Conservation (phyloP, 1,140 invertebrate species). For the Calycopis cecrops region DNA sequence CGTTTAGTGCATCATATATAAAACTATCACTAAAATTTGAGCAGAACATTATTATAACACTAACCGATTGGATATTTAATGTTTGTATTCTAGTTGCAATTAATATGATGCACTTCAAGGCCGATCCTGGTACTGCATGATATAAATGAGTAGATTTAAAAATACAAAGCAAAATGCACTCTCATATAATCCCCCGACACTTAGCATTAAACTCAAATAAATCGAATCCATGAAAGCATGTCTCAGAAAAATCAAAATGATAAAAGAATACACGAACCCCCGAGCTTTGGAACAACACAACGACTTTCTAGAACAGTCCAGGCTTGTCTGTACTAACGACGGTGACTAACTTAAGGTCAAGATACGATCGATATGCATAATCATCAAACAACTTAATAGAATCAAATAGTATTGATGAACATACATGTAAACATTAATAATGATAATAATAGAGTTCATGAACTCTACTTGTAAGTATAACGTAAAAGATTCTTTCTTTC, state of each 20-base stretch:
- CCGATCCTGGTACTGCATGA: slow-evolving; percentile 64
- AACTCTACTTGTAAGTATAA: too few relatives aligned
- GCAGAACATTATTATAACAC: slow-evolving; percentile 20
- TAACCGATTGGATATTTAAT: slow-evolving; percentile 1
- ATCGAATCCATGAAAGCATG: slow-evolving; percentile 70
- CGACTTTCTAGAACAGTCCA: slow-evolving; percentile 64
- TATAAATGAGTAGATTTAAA: slow-evolving; percentile 60
- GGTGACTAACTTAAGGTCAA: slow-evolving; percentile 60
- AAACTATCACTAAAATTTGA: slow-evolving; percentile 35
- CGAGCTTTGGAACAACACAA: slow-evolving; percentile 53
- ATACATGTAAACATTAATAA: too few relatives aligned
- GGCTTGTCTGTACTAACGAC: slow-evolving; percentile 64
- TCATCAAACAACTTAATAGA: slow-evolving; percentile 50
- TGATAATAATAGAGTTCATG: too few relatives aligned
- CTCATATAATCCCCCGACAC: slow-evolving; percentile 59
- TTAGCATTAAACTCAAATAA: slow-evolving; percentile 47
- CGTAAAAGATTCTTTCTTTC: too few relatives aligned
- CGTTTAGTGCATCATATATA: slow-evolving; percentile 69
- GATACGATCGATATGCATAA: slow-evolving; percentile 51
- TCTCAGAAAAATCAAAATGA: slow-evolving; percentile 68
- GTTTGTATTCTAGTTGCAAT: slow-evolving; percentile 24
- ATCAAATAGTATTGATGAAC: slow-evolving; percentile 25
- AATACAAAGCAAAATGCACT: slow-evolving; percentile 64
- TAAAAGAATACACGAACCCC: slow-evolving; percentile 15
- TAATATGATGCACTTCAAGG: slow-evolving; percentile 69